These are phyloP conservation scores for Platypus cylindrus DNA, from an alignment of 2,888 invertebrate species.

Conservation along the genomic window DNA sequence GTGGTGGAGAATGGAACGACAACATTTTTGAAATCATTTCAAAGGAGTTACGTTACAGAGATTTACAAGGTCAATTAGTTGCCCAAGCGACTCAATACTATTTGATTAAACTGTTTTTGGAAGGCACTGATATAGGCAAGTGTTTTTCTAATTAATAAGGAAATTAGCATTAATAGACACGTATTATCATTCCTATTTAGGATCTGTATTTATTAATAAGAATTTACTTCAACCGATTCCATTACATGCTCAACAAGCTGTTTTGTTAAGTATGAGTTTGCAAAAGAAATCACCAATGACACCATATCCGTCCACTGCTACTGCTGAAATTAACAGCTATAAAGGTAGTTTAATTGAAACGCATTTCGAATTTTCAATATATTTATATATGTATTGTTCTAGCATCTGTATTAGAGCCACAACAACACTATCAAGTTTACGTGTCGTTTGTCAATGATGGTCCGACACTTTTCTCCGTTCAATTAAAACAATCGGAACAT, in stretches of 20 bases:
- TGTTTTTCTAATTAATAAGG: constrained; percentile 34
- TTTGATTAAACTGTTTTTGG: constrained; percentile 39
- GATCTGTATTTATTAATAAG: constrained; percentile 19
- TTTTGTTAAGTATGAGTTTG: constrained; percentile 30
- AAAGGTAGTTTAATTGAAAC: constrained; percentile 25
- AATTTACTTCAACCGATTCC: constrained; percentile 38
- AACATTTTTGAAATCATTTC: constrained; percentile 32
- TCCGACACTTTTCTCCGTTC: constrained; percentile 64
- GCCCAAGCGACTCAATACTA: constrained; percentile 31
- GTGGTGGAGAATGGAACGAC: constrained; percentile 41
- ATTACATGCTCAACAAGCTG: constrained; percentile 38
- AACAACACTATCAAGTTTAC: constrained; percentile 52
- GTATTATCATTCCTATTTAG: no score
- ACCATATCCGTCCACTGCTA: constrained; percentile 20
- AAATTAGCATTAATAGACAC: neutral
- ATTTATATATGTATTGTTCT: neutral
- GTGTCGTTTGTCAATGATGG: constrained; percentile 71
- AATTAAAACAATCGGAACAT: constrained; percentile 48
- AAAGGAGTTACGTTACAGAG: constrained; percentile 33
- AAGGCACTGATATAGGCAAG: constrained; percentile 38
- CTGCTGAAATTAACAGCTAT: constrained; percentile 40
- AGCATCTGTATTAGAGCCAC: constrained; percentile 33
- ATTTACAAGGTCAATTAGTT: constrained; percentile 29
- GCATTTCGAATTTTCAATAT: constrained; percentile 3
- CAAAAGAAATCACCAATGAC: constrained; percentile 34